Percentiles rank a stretch among this genome's conserved stretches.
Conservation (phyloP, 2,888 invertebrate genomes). For the Aspidapion aeneum region DNA sequence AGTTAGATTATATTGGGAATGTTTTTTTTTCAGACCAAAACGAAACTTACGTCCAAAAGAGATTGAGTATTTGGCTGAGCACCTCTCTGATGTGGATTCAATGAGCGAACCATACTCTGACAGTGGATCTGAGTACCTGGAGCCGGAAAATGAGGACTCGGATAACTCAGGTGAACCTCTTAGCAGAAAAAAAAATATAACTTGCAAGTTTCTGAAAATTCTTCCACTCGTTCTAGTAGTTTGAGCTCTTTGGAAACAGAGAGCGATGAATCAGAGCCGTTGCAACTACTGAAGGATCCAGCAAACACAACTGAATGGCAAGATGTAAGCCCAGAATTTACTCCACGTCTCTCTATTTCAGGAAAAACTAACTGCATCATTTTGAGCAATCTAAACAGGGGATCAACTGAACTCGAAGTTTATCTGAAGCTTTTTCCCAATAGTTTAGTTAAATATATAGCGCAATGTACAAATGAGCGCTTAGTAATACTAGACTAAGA, state of each 20-base stretch:
- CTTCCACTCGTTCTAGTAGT: neutral
- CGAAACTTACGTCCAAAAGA: too few species aligned
- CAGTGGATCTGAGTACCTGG: conserved; percentile 11
- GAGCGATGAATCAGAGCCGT: neutral
- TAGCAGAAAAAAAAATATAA: conserved; percentile 1
- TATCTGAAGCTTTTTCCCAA: conserved; percentile 12
- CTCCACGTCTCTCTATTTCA: conserved; percentile 8
- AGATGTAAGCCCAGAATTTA: conserved; percentile 5
- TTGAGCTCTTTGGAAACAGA: neutral
- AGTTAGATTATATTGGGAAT: neutral
- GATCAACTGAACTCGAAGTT: conserved; percentile 9
- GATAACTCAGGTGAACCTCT: neutral
- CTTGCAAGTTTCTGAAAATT: neutral
- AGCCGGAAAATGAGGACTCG: neutral
- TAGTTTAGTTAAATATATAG: conserved; percentile 10
- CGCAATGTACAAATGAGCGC: conserved; percentile 12
- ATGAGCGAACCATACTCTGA: conserved; percentile 8
- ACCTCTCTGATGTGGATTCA: too few species aligned
- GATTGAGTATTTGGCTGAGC: too few species aligned
- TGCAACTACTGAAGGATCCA: neutral
- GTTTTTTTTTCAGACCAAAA: neutral
- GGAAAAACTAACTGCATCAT: conserved; percentile 6
- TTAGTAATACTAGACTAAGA: conserved; percentile 6
- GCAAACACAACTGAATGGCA: conserved; percentile 2
- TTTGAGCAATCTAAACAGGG: conserved; percentile 5